Evolutionary conservation across 23 tunicate genomes (phyloP), one percentile per base, ranked within the genome.

Genomic region (Aplidium turbinatum): DNA sequence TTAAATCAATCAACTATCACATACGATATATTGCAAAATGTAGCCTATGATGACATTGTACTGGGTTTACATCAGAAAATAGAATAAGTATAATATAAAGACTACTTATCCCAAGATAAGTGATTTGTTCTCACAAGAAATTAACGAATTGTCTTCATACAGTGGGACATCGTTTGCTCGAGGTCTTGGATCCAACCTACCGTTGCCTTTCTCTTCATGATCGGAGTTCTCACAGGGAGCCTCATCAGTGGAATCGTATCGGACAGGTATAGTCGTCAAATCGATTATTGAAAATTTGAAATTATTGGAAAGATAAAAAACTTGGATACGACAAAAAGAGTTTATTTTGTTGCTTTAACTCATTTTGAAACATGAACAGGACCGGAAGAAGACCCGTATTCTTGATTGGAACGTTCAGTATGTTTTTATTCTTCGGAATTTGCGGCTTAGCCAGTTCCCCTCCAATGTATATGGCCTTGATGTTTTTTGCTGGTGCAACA

Each of bases 371-470:
- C n/a, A n/a, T n/a, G n/a, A n/a, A n/a, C 78, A 82, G 87, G 33
- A 62, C 38, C 29, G 87, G 87, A 9, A 64, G 87, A n/a, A 31
- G 73, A 27, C 87, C 87, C 1, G 35, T 63, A 24, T 82, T 82
- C 40, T 53, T 82, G 26, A 4, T 63, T 21, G 87, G 87, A 16
- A 82, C 87, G 13, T 25, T 48, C n/a, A 23, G 57, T 31, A 82
- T 82, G 87, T 82, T 82, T 45, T 27, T 82, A 22, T 82, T 63
- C 34, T 52, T 82, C 9, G 87, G 81, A 1, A 34, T 82, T 26
- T 73, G 80, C 25, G 87, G 81, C n/a, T 2, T 73, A 23, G 73
- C 87, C 18, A 33, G 80, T 13, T 82, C 87, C 6, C 73, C 81
- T 4, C 1, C 64, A 18, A 42, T 82, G 34, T 61, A 54, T 63